A percentile compares a stretch with the other conserved stretches of the same genome.
Conservation (phyloP, 2,113 vertebrate genomes). For the Suricata suricatta region DNA sequence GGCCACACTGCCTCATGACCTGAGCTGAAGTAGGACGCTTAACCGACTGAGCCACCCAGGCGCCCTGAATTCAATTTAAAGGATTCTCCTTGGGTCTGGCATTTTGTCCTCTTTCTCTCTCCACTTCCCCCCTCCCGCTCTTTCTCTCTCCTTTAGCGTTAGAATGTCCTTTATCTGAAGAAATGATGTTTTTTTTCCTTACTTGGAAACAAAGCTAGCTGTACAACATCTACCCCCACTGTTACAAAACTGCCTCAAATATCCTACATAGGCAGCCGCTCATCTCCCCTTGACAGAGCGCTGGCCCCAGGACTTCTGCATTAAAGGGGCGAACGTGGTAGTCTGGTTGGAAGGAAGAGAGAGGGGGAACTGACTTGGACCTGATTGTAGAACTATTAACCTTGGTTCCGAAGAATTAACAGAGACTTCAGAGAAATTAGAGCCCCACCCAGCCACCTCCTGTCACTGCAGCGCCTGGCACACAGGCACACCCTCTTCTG, state of each 20-base stretch:
- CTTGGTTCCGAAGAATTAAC: neutral
- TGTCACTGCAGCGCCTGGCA: neutral
- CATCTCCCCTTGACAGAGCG: neutral
- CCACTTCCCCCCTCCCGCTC: neutral
- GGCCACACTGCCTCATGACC: too few relatives aligned
- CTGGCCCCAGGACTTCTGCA: neutral
- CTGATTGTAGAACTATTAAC: neutral
- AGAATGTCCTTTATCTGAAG: neutral
- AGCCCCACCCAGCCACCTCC: fast-evolving
- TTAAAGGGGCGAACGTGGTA: neutral
- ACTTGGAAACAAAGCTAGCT: constrained; percentile 8
- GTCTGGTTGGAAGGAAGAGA: neutral
- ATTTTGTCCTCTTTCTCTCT: neutral
- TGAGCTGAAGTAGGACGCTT: too few relatives aligned
- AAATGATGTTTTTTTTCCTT: neutral
- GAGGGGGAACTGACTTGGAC: neutral
- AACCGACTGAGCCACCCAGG: too few relatives aligned
- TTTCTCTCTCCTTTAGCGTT: neutral
- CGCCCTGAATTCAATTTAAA: neutral
- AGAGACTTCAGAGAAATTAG: neutral
- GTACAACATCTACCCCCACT: neutral
- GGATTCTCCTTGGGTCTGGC: neutral
- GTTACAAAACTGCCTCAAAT: neutral
- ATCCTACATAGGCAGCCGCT: neutral
- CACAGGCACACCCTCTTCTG: neutral